Base-by-base conservation (phyloP, 2,113 vertebrate species). In the Geococcyx californianus region DNA sequence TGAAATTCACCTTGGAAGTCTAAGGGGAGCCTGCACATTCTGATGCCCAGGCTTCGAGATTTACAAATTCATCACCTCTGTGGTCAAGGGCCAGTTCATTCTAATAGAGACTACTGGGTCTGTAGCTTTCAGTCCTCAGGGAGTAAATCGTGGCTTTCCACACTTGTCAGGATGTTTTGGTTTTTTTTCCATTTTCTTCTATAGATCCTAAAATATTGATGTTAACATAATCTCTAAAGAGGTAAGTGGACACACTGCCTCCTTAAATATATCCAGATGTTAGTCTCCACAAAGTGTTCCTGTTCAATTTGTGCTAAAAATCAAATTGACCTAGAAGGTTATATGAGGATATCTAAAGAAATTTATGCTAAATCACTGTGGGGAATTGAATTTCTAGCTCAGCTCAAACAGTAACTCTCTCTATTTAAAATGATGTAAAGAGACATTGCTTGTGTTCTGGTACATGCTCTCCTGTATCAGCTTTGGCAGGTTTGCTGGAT, bases 331-430 rank as follows among this genome's bases (percentile, higher is more conserved):
- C 64, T 47, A 76, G 64, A 40, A 87, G 77, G 56, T 83, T 60
- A 44, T 59, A 74, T 60, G 38, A 75, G 16, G n/a, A 84, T 49
- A 64, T 70, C 45, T 87, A 84, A 93, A 83, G 54, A 94, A 89
- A 94, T 94, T 69, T 62, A 86, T 93, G 66, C 38, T 51, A 91
- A 91, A 87, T 97, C 95, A 84, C 81, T 91, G 21, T 54, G 87
- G 66, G 47, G 81, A 94, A 89, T 51, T 95, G 89, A 87, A 96
- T 96, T 83, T 91, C 66, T 80, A 87, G 38, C 82, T 85, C 63
- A 69, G 62, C 16, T 91, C 42, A 90, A 94, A 94, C 49, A 95
- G 51, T 72, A 88, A 67, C 76, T 80, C 55, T 67, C 92, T 92
- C 77, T 76, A 26, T 59, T 92, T 93, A 90, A 73, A 47, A 67